A percentile compares a stretch with the other conserved stretches of the same genome.
These are phyloP conservation scores for Castor canadensis DNA, from an alignment of 2,113 vertebrate species.

Conservation along the genomic window DNA sequence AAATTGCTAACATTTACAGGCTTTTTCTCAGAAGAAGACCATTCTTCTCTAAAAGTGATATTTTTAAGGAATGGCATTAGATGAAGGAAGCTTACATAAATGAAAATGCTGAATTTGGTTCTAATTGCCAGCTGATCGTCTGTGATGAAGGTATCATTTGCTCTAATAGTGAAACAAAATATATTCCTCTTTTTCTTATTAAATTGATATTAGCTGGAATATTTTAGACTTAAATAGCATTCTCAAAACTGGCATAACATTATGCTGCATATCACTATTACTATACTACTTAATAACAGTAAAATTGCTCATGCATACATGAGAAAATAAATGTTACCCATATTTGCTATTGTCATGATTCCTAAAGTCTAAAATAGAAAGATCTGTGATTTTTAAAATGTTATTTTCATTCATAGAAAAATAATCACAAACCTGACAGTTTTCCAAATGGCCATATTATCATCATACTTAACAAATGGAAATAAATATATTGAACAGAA, in stretches of 20 bases:
- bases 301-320: constrained; percentile 5
- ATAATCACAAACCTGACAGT: not conserved
- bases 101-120: constrained; percentile 53
- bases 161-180: not conserved
- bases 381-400: constrained; percentile 9
- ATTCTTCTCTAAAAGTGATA: not conserved
- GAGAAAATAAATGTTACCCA: constrained; percentile 9
- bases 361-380: not conserved
- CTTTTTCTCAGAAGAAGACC: constrained; percentile 50
- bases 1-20: constrained; percentile 28
- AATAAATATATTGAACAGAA: not conserved
- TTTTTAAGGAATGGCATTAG: constrained; percentile 19
- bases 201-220: constrained; percentile 17
- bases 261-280: not conserved
- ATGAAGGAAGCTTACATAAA: constrained; percentile 18
- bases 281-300: not conserved
- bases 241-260: not conserved
- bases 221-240: constrained; percentile 7
- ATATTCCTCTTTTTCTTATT: constrained; percentile 43
- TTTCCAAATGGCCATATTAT: not conserved
- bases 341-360: constrained; percentile 36
- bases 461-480: constrained; percentile 24
- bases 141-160: constrained; percentile 4
- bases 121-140: not conserved
- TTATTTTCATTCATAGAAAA: constrained; percentile 26